Percentiles rank a stretch among this genome's conserved stretches.
Conservation (phyloP, 30 jellyfish, hydroid and myxozoan genomes). For the Rhopilema esculentum region DNA sequence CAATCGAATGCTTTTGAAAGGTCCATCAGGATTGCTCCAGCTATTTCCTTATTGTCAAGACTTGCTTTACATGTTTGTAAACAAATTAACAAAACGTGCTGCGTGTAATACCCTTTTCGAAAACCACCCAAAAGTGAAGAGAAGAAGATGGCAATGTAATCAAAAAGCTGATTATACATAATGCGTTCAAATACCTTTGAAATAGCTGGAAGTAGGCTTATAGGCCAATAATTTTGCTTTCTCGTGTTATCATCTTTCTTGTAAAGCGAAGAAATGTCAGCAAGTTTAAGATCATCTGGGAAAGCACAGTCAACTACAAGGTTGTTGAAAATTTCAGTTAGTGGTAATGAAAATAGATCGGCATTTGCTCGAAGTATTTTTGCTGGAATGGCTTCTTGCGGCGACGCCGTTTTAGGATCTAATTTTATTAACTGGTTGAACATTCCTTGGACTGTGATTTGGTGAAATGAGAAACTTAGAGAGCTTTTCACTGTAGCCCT, state of each 20-base stretch:
- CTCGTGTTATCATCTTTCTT: slow-evolving; percentile 8
- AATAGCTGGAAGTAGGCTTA: no score
- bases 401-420: slow-evolving; percentile 32
- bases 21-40: slow-evolving; percentile 19
- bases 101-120: slow-evolving; percentile 9
- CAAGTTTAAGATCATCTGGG: slow-evolving; percentile 21
- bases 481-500: slow-evolving; percentile 36
- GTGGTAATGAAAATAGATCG: slow-evolving; percentile 12
- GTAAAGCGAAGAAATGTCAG: slow-evolving; percentile 16
- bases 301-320: no score
- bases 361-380: slow-evolving; percentile 36
- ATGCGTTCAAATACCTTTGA: neutral
- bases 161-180: neutral
- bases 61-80: slow-evolving; percentile 18
- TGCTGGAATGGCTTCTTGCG: slow-evolving; percentile 36
- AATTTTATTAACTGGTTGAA: slow-evolving; percentile 8
- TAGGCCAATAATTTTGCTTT: slow-evolving; percentile 1
- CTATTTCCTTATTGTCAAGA: neutral
- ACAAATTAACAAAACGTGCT: neutral
- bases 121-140: slow-evolving; percentile 27
- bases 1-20: no score
- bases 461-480: slow-evolving; percentile 25
- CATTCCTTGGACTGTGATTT: slow-evolving; percentile 23
- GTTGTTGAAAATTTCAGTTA: neutral
- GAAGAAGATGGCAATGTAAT: neutral